Percentiles rank a stretch among this genome's conserved stretches.
phyloP scores from a whole-genome alignment of 2,113 vertebrate genomes.

The Probosciger aterrimus region DNA sequence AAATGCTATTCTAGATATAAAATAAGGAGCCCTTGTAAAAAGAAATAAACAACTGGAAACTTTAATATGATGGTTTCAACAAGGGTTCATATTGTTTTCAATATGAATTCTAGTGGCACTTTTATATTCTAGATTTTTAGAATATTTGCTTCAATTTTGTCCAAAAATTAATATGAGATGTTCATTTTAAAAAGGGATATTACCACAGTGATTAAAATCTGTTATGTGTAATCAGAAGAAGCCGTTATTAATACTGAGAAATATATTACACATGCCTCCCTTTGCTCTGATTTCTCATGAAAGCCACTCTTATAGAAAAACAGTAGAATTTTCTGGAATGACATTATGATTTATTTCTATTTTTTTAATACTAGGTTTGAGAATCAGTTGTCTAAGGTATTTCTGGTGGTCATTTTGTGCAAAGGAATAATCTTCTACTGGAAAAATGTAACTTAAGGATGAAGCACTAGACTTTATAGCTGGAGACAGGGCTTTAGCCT shows the following conservation, averaged over 20 bases:
- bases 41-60: conserved; percentile 34
- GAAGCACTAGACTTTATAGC: neutral
- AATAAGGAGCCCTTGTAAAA: conserved; percentile 47
- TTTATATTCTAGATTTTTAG: conserved; percentile 44
- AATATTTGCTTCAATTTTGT: conserved; percentile 48
- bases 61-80: conserved; percentile 39
- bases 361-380: neutral
- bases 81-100: neutral
- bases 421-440: neutral
- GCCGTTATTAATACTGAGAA: conserved; percentile 39
- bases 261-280: neutral
- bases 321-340: neutral
- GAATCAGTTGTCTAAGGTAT: neutral
- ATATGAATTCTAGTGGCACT: neutral
- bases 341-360: neutral
- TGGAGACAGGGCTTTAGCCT: neutral
- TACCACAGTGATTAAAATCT: conserved; percentile 50
- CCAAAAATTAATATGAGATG: conserved; percentile 44
- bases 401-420: neutral
- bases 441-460: rapidly evolving
- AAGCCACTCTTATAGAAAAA: neutral
- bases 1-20: conserved; percentile 62
- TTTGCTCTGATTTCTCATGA: neutral
- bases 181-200: conserved; percentile 50
- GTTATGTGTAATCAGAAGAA: conserved; percentile 57